Evolutionary conservation across 2,888 invertebrate species (phyloP).

Genomic region (Linyphia triangularis): DNA sequence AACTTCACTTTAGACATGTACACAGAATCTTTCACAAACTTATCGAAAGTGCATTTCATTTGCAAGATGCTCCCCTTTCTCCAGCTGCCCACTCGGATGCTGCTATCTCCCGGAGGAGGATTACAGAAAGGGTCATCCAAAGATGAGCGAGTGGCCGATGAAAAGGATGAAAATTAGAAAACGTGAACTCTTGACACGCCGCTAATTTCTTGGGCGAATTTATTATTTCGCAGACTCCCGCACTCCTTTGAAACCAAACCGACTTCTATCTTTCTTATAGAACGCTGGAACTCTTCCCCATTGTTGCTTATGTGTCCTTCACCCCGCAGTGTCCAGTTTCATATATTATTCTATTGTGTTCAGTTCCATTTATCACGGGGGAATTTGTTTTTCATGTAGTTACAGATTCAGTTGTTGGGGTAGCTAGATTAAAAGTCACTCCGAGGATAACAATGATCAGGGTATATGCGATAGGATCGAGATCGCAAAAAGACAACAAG

Average conservation of each 20-base stretch:
- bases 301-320: neutral
- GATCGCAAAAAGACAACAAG: neutral
- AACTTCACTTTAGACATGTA: too few relatives aligned
- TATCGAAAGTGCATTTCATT: neutral
- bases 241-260: neutral
- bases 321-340: neutral
- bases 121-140: neutral
- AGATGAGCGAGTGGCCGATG: conserved; percentile 40
- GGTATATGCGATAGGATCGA: neutral
- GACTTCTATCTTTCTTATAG: conserved; percentile 18
- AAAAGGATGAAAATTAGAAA: conserved; percentile 71
- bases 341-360: neutral
- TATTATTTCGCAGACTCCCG: conserved; percentile 14
- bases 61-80: neutral
- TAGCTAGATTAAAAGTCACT: neutral
- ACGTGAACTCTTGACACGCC: conserved; percentile 62
- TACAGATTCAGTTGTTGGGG: neutral
- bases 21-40: too few relatives aligned
- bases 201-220: conserved; percentile 69
- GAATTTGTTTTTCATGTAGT: neutral
- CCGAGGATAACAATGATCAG: neutral
- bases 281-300: neutral
- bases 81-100: neutral
- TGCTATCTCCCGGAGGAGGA: neutral
- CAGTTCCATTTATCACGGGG: neutral